These are phyloP conservation scores for Lacanobia oleracea DNA, from an alignment of 2,888 invertebrate genomes.

Conservation along the genomic window DNA sequence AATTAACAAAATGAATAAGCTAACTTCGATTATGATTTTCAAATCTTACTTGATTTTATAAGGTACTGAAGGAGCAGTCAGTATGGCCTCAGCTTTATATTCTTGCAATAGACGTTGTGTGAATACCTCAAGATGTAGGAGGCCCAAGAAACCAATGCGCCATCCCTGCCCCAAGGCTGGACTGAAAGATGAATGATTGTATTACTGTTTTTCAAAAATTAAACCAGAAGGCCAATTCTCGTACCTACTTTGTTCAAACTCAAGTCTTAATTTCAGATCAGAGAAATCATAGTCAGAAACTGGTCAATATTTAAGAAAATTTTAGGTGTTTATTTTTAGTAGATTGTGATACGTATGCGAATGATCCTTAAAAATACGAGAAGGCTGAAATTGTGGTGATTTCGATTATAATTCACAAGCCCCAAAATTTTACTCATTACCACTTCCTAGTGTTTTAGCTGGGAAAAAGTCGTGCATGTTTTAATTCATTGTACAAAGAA, in stretches of 20 bases:
- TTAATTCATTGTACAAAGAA: neutral
- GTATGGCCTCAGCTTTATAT: constrained; percentile 94
- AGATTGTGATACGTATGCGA: neutral
- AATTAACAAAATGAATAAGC: neutral
- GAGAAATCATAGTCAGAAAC: neutral
- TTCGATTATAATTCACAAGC: too few species aligned
- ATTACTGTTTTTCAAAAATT: neutral
- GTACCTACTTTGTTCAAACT: neutral
- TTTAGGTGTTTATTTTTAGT: neutral
- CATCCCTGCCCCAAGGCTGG: constrained; percentile 97
- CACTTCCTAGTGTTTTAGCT: neutral
- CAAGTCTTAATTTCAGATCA: neutral
- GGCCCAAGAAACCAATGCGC: constrained; percentile 96
- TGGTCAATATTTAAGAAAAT: neutral
- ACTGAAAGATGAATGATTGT: constrained; percentile 83
- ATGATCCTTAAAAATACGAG: neutral
- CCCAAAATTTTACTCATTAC: too few species aligned
- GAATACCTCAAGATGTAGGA: constrained; percentile 97
- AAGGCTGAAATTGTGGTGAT: too few species aligned
- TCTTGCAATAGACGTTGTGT: constrained; percentile 96
- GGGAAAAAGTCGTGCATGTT: neutral
- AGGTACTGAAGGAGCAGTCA: constrained; percentile 96
- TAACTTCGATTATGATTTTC: neutral
- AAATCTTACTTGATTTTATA: constrained; percentile 91
- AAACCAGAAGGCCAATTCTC: neutral